Percentiles rank a stretch among this genome's conserved stretches.
Evolutionary conservation across 2,888 invertebrate species (phyloP).

Genomic region (Heliconius sara): DNA sequence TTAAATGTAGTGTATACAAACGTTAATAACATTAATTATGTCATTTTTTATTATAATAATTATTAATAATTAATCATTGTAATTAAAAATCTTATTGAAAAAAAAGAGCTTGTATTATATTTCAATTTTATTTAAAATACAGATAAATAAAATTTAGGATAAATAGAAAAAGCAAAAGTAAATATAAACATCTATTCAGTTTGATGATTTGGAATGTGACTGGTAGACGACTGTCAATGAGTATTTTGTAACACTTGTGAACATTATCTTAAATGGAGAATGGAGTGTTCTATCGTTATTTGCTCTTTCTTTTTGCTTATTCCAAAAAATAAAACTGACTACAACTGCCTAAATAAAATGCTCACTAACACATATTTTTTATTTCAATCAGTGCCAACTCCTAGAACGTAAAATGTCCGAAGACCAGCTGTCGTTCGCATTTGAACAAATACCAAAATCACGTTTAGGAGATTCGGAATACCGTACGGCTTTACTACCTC

Average conservation of each 20-base stretch:
- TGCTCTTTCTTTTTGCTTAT: too few species aligned
- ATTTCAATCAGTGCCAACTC: conserved; percentile 68
- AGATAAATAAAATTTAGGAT: not conserved
- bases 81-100: too few species aligned
- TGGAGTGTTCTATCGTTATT: too few species aligned
- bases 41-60: too few species aligned
- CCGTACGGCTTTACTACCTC: conserved; percentile 88
- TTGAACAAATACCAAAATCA: conserved; percentile 92
- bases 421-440: conserved; percentile 91
- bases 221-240: not conserved
- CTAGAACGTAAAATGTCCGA: conserved; percentile 85
- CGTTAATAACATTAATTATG: too few species aligned
- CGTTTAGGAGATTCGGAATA: conserved; percentile 85
- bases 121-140: not conserved
- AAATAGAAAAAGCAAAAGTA: not conserved
- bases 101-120: not conserved
- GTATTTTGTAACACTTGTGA: not conserved
- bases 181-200: not conserved
- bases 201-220: not conserved
- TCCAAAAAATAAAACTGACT: too few species aligned
- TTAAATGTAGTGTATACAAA: too few species aligned
- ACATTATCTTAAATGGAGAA: too few species aligned
- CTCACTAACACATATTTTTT: not conserved
- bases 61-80: too few species aligned
- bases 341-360: too few species aligned